Base-by-base conservation (phyloP, 2,888 invertebrate genomes). In the Nomada ruficornis region DNA sequence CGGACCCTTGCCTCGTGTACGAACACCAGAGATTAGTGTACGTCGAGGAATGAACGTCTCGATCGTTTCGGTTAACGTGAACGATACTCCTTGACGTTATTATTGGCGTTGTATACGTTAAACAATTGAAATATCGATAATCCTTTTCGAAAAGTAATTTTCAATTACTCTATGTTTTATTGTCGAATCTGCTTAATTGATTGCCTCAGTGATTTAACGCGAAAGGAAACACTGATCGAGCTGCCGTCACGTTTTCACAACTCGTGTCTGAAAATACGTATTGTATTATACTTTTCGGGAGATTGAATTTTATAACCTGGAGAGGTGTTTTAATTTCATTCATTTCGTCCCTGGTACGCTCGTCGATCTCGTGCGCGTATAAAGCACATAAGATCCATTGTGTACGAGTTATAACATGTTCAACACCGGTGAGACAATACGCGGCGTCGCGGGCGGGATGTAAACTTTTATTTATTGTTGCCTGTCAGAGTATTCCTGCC, bases 391-490 rank as follows among this genome's bases (percentile, higher is more conserved):
- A 62, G 63, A 36, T 42, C 59, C 47, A 55, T 78, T 54, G 67
- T 65, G 60, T 9, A 9, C 62, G 23, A 42, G 50, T 67, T 75
- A 65, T 54, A 67, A 62, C 67, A 42, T n/a, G 47, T 47, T 65
- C 11, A 13, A 1, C 68, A 20, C 2, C 20, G 29, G 65, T 2
- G 72, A 57, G 76, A 77, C 72, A 77, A 77, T 64, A 36, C 47
- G 26, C 50, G 44, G 23, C 23, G 18, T n/a, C 57, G 42, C 18
- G 47, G 15, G 44, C 60, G 47, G n/a, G 75, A 44, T 62, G 23
- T 62, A 68, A 78, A 72, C 47, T 78, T 78, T 78, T 78, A 78
- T 78, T 78, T 78, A 75, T 78, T 5, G 75, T 70, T 55, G 29
- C 44, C 36, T 36, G 70, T 55, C 70, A 55, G n/a, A 2, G 29